These are phyloP conservation scores for Andrena flavipes DNA, from an alignment of 2,888 invertebrate species.

Conservation along the genomic window DNA sequence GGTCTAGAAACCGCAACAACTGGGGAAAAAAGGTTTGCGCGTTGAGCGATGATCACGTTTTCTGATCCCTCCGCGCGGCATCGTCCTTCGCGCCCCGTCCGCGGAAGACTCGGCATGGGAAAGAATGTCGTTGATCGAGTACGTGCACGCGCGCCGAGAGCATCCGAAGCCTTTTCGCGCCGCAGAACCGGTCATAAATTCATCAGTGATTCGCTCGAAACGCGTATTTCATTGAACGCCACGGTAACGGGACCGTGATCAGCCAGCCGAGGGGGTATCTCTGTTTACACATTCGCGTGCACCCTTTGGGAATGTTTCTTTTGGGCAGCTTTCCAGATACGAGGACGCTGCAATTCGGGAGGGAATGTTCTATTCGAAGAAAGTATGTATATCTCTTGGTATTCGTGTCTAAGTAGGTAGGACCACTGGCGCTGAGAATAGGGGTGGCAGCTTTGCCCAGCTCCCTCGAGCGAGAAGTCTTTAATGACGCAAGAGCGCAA, in stretches of 20 bases:
- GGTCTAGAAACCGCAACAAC: slow-evolving; percentile 39
- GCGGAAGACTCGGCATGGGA: slow-evolving; percentile 51
- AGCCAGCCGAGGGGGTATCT: slow-evolving; percentile 3
- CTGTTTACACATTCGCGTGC: neutral
- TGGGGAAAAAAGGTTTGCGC: slow-evolving; percentile 38
- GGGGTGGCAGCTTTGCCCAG: neutral
- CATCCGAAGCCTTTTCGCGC: slow-evolving; percentile 28
- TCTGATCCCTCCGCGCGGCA: slow-evolving; percentile 40
- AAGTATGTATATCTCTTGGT: no score
- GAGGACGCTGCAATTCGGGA: no score
- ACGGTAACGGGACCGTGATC: slow-evolving; percentile 24
- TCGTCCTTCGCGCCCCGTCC: slow-evolving; percentile 47
- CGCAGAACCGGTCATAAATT: slow-evolving; percentile 50
- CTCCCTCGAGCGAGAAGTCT: neutral
- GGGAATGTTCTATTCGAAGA: no score
- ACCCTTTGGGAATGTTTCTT: neutral
- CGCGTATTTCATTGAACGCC: slow-evolving; percentile 3
- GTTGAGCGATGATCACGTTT: slow-evolving; percentile 1
- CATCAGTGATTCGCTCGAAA: slow-evolving; percentile 17
- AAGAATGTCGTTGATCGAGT: slow-evolving; percentile 68
- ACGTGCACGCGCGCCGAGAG: slow-evolving; percentile 40
- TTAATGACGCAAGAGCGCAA: no score
- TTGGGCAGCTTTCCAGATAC: neutral
- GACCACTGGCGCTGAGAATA: no score
- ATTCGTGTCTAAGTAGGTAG: no score